Base-by-base conservation (phyloP, 2,888 invertebrate genomes). In the Timema podura region DNA sequence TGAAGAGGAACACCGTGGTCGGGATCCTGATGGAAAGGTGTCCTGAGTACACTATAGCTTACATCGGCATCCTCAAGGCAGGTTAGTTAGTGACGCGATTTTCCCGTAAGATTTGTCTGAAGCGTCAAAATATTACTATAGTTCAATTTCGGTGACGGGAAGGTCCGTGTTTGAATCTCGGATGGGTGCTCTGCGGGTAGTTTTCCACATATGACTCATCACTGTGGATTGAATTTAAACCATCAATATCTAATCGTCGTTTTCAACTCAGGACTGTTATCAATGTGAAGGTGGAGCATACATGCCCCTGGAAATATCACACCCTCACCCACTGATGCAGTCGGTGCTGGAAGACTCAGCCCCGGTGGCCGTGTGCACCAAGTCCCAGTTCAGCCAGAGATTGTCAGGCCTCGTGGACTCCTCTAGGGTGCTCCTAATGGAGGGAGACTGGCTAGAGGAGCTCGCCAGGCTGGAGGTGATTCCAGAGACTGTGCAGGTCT, bases 21-120 rank as follows among this genome's bases (percentile, higher is more conserved):
- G 76, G 76, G 13, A 76, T 77, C 30, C 70, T 76, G 15, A 76
- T 77, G 76, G 77, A 77, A 51, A 69, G 76, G 59, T 74, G 75
- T 57, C 65, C 73, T 8, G 76, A 77, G 61, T 77, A 76, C 61
- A 71, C 72, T 15, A 67, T 77, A 48, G 73, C 74, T 67, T 76
- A 76, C 69, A 74, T 76, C 64, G 74, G 74, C 16, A 76, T 76
- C 54, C 75, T 75, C 46, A 76, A 76, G 72, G 76, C 77, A 68
- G 77, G 76, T 76, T 69, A 48, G 64, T 68, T 45, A 30, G 45
- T 44, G 44, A 57, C 7, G 51, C 11, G 3, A 30, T 30, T 30
- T 30, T 30, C 30, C 30, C 30, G 30, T 30, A 30, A 30, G 30
- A 30, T 30, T 30, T 30, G 30, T 30, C 30, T 30, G 3, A 30